Conservation (phyloP, 2,797 vertebrate genomes). For the Petrocephalus schoutedeni region DNA sequence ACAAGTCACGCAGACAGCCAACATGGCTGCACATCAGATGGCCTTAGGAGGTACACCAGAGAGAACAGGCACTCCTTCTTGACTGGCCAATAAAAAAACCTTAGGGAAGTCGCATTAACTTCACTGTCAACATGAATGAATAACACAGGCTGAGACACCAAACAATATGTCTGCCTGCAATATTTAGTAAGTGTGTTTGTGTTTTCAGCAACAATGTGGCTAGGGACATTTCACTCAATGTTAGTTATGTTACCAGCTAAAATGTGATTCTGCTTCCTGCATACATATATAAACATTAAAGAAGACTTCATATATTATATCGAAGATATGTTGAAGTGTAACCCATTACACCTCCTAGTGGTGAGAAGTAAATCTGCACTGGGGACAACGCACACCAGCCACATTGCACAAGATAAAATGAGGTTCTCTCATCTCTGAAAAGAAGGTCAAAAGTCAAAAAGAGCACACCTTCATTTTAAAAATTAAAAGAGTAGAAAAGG, state of each 20-base stretch:
- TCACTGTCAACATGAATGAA: neutral
- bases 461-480: neutral
- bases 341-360: conserved; percentile 18
- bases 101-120: neutral
- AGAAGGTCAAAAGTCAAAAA: neutral
- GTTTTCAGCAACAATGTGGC: conserved; percentile 5
- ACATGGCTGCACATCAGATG: neutral
- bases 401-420: neutral
- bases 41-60: neutral
- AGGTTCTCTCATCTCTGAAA: neutral
- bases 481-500: conserved; percentile 5
- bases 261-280: neutral
- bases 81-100: neutral
- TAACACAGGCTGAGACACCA: neutral
- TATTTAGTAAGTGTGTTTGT: conserved; percentile 17
- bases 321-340: neutral
- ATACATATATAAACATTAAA: neutral
- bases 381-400: neutral
- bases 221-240: neutral
- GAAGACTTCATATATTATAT: neutral
- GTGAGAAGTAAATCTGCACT: conserved; percentile 7
- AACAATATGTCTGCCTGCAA: neutral
- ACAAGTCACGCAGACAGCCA: neutral
- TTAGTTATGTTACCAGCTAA: neutral
- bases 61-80: neutral